Conservation (phyloP, 1,140 invertebrate species). For the Halyomorpha halys region DNA sequence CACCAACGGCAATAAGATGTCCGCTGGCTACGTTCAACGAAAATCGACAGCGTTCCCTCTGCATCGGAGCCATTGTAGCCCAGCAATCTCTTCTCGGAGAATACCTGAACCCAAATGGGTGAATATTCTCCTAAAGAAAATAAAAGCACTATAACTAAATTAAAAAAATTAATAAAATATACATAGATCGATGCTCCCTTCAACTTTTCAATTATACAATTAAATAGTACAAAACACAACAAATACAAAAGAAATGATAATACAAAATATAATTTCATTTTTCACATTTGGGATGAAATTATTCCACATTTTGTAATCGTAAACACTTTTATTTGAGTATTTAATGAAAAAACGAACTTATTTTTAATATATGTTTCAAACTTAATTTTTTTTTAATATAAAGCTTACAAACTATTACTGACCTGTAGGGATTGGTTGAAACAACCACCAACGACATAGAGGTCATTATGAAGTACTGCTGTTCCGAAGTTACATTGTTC, state of each 20-base stretch:
- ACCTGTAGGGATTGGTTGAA: slow-evolving; percentile 59
- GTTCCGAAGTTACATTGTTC: slow-evolving; percentile 70
- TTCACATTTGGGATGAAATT: no score
- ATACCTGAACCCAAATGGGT: slow-evolving; percentile 63
- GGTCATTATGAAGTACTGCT: slow-evolving; percentile 54
- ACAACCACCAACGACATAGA: slow-evolving; percentile 64
- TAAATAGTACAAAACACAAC: no score
- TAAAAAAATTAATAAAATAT: no score
- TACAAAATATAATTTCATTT: no score
- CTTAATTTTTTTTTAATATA: no score
- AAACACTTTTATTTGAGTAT: no score
- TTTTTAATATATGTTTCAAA: no score
- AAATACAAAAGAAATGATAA: neutral
- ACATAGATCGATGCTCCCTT: no score
- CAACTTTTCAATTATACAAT: no score
- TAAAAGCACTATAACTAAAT: neutral
- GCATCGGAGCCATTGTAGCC: slow-evolving; percentile 59
- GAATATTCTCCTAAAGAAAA: slow-evolving; percentile 47
- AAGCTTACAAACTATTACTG: no score
- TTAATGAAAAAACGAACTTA: no score
- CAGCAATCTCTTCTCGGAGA: slow-evolving; percentile 52
- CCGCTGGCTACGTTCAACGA: slow-evolving; percentile 53
- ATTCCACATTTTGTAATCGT: no score
- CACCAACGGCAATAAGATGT: slow-evolving; percentile 56
- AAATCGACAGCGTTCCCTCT: slow-evolving; percentile 55